phyloP scores from a whole-genome alignment of 1,140 invertebrate genomes.

The Tribolium madens region DNA sequence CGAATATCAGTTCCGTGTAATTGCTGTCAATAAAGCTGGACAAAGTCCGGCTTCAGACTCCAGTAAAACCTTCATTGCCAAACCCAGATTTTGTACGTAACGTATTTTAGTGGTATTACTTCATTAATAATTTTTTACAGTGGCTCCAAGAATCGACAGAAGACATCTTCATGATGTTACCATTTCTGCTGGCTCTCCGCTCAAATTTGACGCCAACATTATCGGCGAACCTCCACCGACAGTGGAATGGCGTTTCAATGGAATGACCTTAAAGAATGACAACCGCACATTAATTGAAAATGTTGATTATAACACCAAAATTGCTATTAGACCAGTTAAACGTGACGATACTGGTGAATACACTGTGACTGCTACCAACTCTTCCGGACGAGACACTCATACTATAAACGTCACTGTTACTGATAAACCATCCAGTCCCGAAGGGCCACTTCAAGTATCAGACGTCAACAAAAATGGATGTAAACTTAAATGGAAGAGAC shows the following conservation, averaged over 20 bases:
- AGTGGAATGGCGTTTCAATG: conserved; percentile 87
- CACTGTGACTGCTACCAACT: conserved; percentile 86
- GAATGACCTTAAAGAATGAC: conserved; percentile 69
- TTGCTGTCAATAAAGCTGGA: conserved; percentile 95
- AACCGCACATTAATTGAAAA: conserved; percentile 82
- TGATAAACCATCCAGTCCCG: conserved; percentile 89
- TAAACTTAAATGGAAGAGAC: conserved; percentile 94
- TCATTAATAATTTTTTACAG: conserved; percentile 63
- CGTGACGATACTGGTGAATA: conserved; percentile 90
- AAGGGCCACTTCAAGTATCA: conserved; percentile 90
- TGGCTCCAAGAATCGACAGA: conserved; percentile 96
- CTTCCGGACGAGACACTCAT: conserved; percentile 88
- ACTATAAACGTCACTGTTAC: conserved; percentile 91
- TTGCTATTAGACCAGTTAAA: conserved; percentile 83
- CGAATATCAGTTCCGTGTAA: conserved; percentile 98
- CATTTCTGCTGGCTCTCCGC: conserved; percentile 88
- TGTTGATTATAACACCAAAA: conserved; percentile 89
- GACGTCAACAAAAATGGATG: conserved; percentile 95
- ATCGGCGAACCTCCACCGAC: conserved; percentile 92
- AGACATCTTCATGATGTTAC: conserved; percentile 89
- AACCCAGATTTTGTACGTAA: conserved; percentile 84
- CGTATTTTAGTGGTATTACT: conserved; percentile 18
- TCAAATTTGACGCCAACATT: conserved; percentile 93
- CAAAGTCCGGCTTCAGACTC: conserved; percentile 89
- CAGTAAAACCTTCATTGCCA: conserved; percentile 91